These are phyloP conservation scores for Corythornis vintsioides DNA, from an alignment of 2,113 vertebrate species.

Conservation along the genomic window DNA sequence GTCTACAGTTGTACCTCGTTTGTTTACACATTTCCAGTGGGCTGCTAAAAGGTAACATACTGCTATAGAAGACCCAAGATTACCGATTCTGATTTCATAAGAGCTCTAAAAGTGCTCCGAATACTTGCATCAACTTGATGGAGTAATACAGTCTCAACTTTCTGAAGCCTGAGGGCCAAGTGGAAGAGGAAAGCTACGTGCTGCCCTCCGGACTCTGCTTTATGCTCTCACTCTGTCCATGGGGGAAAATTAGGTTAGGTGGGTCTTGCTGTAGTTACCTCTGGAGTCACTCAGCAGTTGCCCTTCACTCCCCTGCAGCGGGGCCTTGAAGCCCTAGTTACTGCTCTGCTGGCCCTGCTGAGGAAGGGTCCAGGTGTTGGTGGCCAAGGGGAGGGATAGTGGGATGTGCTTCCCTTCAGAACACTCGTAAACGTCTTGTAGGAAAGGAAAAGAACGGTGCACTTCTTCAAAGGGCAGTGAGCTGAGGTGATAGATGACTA, in stretches of 20 bases:
- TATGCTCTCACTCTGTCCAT: fast-evolving
- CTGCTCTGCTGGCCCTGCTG: not conserved
- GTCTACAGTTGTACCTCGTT: not conserved
- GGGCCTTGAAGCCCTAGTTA: fast-evolving
- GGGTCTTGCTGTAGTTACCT: not conserved
- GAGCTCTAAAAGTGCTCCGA: not conserved
- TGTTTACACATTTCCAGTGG: not conserved
- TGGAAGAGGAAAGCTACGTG: fast-evolving
- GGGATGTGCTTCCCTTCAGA: not conserved
- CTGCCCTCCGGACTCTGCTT: not conserved
- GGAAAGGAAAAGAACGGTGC: fast-evolving
- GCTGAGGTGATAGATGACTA: not conserved
- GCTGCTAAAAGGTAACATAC: slow-evolving; percentile 5
- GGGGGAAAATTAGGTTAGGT: not conserved
- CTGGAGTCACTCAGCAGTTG: not conserved
- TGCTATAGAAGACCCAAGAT: not conserved
- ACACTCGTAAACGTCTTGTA: fast-evolving
- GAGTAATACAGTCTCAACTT: fast-evolving
- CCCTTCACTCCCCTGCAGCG: fast-evolving
- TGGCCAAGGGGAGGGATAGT: fast-evolving
- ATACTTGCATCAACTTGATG: not conserved
- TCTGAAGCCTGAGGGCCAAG: not conserved
- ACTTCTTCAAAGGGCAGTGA: not conserved
- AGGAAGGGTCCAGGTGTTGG: not conserved
- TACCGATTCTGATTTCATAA: not conserved